Evolutionary conservation across 2,797 vertebrate genomes (phyloP).

Genomic region (Valencia hispanica): DNA sequence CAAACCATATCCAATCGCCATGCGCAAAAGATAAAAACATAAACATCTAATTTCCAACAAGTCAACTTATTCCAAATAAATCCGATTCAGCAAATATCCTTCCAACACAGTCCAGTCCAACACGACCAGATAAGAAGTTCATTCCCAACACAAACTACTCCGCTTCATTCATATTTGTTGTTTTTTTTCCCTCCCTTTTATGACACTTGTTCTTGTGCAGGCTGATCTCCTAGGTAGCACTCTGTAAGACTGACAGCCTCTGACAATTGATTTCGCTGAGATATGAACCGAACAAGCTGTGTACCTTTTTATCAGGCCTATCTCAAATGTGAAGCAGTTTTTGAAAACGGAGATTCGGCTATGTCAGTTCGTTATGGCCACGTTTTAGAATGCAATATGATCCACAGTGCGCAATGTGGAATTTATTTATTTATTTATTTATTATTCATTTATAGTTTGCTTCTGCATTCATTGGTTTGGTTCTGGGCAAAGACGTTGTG

Average conservation of each 20-base stretch:
- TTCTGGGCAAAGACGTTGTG: background rate
- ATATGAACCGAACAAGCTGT: background rate
- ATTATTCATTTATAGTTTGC: background rate
- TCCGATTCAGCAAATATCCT: background rate
- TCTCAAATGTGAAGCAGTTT: background rate
- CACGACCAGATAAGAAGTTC: background rate
- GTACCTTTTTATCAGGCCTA: background rate
- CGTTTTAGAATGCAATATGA: background rate
- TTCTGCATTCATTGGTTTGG: background rate
- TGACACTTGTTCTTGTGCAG: background rate
- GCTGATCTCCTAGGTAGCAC: background rate
- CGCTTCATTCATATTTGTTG: background rate
- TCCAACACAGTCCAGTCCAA: background rate
- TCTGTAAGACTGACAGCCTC: background rate
- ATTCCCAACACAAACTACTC: too few species aligned
- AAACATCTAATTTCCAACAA: background rate
- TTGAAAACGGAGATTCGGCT: background rate
- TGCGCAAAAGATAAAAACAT: background rate
- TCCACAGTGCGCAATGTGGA: too few species aligned
- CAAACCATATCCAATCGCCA: background rate
- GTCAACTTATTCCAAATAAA: background rate
- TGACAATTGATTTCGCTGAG: background rate
- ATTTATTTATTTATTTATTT: background rate
- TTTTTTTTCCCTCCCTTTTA: background rate
- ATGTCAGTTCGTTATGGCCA: too few species aligned